Evolutionary conservation across 2,113 vertebrate species (phyloP).

Genomic region (Ailurus styani): DNA sequence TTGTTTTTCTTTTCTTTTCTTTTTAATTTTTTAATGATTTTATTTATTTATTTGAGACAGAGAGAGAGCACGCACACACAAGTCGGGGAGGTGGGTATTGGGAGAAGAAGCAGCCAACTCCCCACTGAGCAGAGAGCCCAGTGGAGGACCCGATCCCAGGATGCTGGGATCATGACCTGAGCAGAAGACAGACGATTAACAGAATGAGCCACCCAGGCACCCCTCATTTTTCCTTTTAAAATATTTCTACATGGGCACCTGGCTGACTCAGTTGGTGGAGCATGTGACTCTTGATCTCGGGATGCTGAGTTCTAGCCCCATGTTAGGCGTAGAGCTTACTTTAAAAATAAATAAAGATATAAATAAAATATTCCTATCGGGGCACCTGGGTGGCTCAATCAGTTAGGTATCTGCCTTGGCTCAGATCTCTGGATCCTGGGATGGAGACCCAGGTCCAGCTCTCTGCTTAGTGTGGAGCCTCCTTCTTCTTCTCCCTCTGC

Average conservation of each 20-base stretch:
- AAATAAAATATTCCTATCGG: background rate
- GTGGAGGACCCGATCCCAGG: no score
- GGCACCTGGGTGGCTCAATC: background rate
- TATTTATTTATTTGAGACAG: no score
- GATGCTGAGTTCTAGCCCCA: background rate
- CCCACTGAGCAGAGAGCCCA: no score
- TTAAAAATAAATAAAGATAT: background rate
- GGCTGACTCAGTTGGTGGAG: background rate
- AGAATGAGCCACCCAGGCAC: no score
- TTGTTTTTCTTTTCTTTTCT: conserved; percentile 6
- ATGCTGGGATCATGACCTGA: no score
- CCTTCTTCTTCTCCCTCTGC: background rate
- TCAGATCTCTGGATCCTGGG: background rate
- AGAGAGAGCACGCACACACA: no score
- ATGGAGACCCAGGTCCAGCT: background rate
- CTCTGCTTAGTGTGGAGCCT: background rate
- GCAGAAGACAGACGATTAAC: no score
- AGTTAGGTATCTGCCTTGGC: background rate
- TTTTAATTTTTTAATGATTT: no score
- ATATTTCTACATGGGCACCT: background rate
- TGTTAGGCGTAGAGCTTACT: background rate
- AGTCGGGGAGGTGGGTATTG: no score
- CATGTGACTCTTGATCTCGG: background rate
- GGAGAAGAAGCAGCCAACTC: no score
- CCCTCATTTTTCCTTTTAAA: conserved; percentile 15